These are phyloP conservation scores for Phymatocera aterrima DNA, from an alignment of 2,888 invertebrate genomes.

Conservation along the genomic window DNA sequence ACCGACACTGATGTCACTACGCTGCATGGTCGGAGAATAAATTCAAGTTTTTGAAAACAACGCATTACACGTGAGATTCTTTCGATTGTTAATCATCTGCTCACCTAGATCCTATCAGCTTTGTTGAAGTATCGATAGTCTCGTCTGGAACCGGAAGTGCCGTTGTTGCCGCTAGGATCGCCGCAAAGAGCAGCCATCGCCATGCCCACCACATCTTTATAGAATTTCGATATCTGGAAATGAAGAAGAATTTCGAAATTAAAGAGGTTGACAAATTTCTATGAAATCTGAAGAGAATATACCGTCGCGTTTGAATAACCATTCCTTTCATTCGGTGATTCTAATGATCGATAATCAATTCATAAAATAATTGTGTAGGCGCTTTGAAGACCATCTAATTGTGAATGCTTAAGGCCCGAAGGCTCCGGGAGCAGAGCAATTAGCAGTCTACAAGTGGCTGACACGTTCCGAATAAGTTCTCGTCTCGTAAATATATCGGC, in stretches of 20 bases:
- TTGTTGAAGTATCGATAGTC: conserved; percentile 66
- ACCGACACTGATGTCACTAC: conserved; percentile 82
- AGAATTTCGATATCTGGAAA: conserved; percentile 43
- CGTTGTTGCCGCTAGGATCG: conserved; percentile 55
- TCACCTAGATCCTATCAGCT: conserved; percentile 72
- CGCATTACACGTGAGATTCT: conserved; percentile 24
- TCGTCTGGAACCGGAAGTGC: conserved; percentile 59
- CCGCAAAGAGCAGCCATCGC: conserved; percentile 58
- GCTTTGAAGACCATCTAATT: too few relatives aligned
- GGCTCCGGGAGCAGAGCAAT: conserved; percentile 38
- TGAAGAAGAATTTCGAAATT: neutral
- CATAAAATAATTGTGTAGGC: too few relatives aligned
- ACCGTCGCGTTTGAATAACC: too few relatives aligned
- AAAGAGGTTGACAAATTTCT: too few relatives aligned
- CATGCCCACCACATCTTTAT: conserved; percentile 58
- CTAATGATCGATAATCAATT: too few relatives aligned
- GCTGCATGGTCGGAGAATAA: conserved; percentile 67
- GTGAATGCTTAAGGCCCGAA: conserved; percentile 50
- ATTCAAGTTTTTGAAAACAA: neutral
- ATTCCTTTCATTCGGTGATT: too few relatives aligned
- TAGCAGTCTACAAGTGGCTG: conserved; percentile 53
- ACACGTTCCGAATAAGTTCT: conserved; percentile 53
- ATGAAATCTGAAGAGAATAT: neutral
- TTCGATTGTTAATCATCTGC: conserved; percentile 28
- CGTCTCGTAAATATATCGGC: conserved; percentile 20